A percentile compares a stretch with the other conserved stretches of the same genome.
Conservation (phyloP, 1,140 invertebrate genomes). For the Aphaenogaster rudis region DNA sequence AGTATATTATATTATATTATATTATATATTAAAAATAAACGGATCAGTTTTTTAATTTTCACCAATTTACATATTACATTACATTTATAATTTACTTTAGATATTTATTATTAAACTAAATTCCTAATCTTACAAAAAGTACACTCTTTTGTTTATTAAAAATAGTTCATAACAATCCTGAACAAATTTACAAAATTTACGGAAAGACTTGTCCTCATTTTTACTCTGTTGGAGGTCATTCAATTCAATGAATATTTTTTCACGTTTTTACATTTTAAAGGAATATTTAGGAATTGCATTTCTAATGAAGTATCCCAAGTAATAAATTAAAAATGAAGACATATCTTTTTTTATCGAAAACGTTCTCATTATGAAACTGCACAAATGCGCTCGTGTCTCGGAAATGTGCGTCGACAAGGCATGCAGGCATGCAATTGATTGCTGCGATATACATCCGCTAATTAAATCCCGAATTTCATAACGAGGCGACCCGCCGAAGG, state of each 20-base stretch:
- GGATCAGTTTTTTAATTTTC: not conserved
- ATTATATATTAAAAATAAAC: not conserved
- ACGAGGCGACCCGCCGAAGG: constrained; percentile 16
- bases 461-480: constrained; percentile 48
- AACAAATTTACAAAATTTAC: not conserved
- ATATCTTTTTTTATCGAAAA: not conserved
- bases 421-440: not conserved
- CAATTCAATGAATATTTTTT: not conserved
- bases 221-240: too few relatives aligned
- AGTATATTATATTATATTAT: not conserved
- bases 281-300: not conserved
- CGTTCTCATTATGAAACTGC: constrained; percentile 28
- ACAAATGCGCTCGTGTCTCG: constrained; percentile 1
- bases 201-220: not conserved
- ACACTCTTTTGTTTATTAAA: not conserved
- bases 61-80: not conserved
- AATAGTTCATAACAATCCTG: not conserved
- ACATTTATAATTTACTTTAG: not conserved
- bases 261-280: not conserved
- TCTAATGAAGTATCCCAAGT: not conserved
- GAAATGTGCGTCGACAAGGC: constrained; percentile 2
- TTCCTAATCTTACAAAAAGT: not conserved
- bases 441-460: constrained; percentile 16
- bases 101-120: not conserved
- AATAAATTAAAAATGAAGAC: not conserved